Evolutionary conservation across 2,113 vertebrate species (phyloP), one percentile per base, ranked within the genome.

Genomic region (Potamarius usumacintae): DNA sequence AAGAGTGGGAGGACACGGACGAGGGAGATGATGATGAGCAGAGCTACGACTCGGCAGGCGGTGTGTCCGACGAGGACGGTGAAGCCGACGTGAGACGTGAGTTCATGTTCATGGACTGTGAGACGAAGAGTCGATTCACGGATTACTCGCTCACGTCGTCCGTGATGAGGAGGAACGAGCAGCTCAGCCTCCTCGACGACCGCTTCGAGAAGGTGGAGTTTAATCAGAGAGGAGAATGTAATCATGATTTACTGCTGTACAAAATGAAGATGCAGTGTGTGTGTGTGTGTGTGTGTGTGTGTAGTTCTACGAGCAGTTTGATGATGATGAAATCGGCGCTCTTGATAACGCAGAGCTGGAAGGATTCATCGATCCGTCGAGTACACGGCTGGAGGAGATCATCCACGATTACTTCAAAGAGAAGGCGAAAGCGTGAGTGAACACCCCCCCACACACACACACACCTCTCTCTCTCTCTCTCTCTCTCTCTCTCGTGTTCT

Each of bases 301-400:
- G 9, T 65, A 99, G 98, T 99, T 99, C 92, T 99, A 94, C 77
- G 96, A 99, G 57, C 98, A 99, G 85, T 99, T 99, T 91, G 97
- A 99, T 18, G 97, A 98, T 18, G 97, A 97, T 88, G 98, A 99
- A 93, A 99, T 99, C 67, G 98, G 98, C 82, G 96, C 98, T 6
- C 92, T 99, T 94, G 98, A 99, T 93, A 98, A 99, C 5, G 94
- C 96, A 0, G 98, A 99, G 91, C 92, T 99, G 90, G 98, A 99
- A 92, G 98, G 98, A 11, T 96, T 94, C 87, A 97, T 99, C 88
- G 92, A 95, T 65, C 95, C 96, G 0, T 94, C 96, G 93, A 98
- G 97, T 85, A 84, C 18, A 57, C 96, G 98, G 0, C 90, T 99
- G 86, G 94, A 97, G 11, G 96, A 98, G 87, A 94, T 99, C 58